Evolutionary conservation across 2,797 vertebrate species (phyloP).

Genomic region (Emydoidea blandingii): DNA sequence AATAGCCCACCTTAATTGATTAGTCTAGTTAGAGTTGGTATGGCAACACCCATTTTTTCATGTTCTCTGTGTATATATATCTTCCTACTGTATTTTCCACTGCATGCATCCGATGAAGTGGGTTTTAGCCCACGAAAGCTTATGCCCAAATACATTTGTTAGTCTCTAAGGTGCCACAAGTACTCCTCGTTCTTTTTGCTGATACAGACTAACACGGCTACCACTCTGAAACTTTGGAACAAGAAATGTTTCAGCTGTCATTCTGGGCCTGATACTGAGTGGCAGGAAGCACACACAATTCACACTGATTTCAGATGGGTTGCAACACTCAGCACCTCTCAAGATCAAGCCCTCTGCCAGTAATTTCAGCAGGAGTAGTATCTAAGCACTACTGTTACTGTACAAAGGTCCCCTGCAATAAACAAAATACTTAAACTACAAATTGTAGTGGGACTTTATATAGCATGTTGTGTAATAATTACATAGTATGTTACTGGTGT

Average conservation of each 20-base stretch:
- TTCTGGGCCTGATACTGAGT: fast-evolving
- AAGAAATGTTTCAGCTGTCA: not conserved
- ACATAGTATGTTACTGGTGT: fast-evolving
- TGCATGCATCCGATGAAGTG: too few relatives aligned
- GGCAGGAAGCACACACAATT: not conserved
- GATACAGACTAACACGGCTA: too few relatives aligned
- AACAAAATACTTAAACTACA: not conserved
- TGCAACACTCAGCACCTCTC: slow-evolving; percentile 14
- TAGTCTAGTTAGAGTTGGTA: too few relatives aligned
- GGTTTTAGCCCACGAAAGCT: too few relatives aligned
- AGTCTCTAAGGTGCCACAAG: too few relatives aligned
- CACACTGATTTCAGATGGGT: not conserved
- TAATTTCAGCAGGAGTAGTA: not conserved
- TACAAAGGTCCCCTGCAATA: not conserved
- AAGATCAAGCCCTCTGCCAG: slow-evolving; percentile 11
- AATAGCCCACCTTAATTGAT: too few relatives aligned
- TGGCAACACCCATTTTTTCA: too few relatives aligned
- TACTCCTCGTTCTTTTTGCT: too few relatives aligned
- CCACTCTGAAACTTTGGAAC: not conserved
- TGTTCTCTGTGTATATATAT: too few relatives aligned
- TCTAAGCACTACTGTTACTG: not conserved
- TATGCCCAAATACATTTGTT: too few relatives aligned
- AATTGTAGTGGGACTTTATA: not conserved
- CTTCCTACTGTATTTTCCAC: too few relatives aligned
- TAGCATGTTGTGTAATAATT: not conserved